Base-by-base conservation (phyloP, 1,140 invertebrate species). In the Venturia canescens region DNA sequence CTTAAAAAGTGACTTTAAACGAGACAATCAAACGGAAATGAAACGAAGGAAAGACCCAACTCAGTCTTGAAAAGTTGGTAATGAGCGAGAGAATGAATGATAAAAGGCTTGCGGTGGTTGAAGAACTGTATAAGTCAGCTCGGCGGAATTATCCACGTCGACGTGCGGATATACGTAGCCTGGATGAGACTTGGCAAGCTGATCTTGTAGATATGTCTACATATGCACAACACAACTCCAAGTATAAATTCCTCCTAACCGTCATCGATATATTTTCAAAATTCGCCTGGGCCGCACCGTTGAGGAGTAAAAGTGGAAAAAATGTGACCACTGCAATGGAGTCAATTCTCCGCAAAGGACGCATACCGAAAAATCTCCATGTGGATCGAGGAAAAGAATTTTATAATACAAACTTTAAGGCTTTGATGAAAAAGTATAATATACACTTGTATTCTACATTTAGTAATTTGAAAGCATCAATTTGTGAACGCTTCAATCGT, bases 381-480 rank as follows among this genome's bases (percentile, higher is more conserved):
- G 60, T 66, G 23, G 60, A 29, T 29, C 60, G 9, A 9, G 60
- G 23, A 15, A 66, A 66, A 27, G 23, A 27, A 27, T 66, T 57
- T 57, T 57, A 57, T 57, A 57, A 57, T 23, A n/a, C 53, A 0
- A 9, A 57, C 18, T 57, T 57, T 9, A 21, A 57, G 16, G 18
- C 16, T 16, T 9, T 57, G 18, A 57, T 57, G 53, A n/a, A 21
- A n/a, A 57, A 57, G n/a, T 38, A n/a, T 29, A 18, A 70, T 18
- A 70, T 70, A 16, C 67, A 15, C 34, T 4, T 70, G 67, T 18
- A 38, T 70, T 70, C 53, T 21, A 57, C 53, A 3, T 57, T n/a
- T 57, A 57, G 53, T 18, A 57, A 57, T 57, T 57, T 23, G 29
- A 70, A 70, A 70, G 27, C 67, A 70, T 57, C 53, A 23, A n/a